phyloP scores from a whole-genome alignment of 2,113 vertebrate genomes.

The Nipponia nippon region DNA sequence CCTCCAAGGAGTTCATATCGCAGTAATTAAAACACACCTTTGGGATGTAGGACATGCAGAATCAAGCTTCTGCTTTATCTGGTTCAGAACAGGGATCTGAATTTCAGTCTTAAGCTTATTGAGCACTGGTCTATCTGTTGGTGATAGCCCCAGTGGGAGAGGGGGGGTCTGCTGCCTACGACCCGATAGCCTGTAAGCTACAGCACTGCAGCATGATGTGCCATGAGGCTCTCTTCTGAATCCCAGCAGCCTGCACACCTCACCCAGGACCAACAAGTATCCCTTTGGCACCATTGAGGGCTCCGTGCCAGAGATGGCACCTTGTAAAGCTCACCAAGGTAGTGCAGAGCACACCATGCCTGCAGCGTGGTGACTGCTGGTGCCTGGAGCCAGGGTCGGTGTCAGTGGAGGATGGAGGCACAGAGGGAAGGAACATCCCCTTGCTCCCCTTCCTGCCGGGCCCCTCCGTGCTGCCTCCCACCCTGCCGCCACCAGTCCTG shows the following conservation, averaged over 20 bases:
- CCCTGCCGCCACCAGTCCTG: rapidly evolving
- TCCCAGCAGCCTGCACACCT: neutral
- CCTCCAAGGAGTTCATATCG: neutral
- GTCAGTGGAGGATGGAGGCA: no score
- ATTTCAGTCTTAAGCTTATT: neutral
- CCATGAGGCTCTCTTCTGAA: neutral
- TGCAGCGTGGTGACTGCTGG: rapidly evolving
- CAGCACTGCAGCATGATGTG: neutral
- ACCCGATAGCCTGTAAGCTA: neutral
- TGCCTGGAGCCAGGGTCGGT: neutral
- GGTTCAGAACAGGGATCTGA: neutral
- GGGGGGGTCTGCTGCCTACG: neutral
- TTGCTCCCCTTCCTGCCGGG: neutral
- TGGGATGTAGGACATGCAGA: neutral
- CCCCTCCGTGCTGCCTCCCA: rapidly evolving
- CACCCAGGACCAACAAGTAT: neutral
- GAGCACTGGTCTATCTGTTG: neutral
- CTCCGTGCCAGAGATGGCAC: neutral
- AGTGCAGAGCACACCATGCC: neutral
- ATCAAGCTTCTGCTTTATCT: neutral
- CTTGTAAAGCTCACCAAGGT: neutral
- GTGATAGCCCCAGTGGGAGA: neutral
- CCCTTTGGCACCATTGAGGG: neutral
- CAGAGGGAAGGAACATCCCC: neutral
- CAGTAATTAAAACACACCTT: neutral